Conservation (phyloP, 2,113 vertebrate species). For the Gambusia affinis region DNA sequence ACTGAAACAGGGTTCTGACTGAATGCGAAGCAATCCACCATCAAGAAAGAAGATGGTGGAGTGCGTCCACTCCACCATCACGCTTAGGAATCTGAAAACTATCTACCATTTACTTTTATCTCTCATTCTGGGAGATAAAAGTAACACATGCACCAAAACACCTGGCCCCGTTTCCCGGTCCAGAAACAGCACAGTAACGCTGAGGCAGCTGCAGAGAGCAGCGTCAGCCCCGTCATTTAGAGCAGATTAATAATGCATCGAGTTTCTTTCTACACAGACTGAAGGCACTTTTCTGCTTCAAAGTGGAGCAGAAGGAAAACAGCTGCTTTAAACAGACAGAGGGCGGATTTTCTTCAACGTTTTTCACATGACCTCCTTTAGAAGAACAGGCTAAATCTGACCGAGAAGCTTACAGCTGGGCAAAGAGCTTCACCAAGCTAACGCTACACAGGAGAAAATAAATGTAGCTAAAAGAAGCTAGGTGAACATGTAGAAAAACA, state of each 20-base stretch:
- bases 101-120: no score
- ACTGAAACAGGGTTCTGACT: background rate
- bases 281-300: background rate
- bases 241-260: slow-evolving; percentile 64
- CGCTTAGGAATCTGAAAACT: no score
- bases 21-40: no score
- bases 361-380: no score
- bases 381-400: no score
- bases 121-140: background rate
- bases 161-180: background rate
- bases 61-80: no score
- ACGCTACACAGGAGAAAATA: no score
- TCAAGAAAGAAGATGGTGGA: background rate
- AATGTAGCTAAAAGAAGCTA: no score
- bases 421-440: no score
- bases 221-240: slow-evolving; percentile 45
- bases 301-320: slow-evolving; percentile 25
- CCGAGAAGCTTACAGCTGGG: no score
- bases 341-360: no score
- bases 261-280: slow-evolving; percentile 14
- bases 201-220: slow-evolving; percentile 30
- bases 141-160: background rate
- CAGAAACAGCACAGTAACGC: background rate
- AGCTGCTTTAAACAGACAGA: background rate
- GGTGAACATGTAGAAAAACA: no score